Conservation (phyloP, 1,140 invertebrate genomes). For the Drosophila virilis region DNA sequence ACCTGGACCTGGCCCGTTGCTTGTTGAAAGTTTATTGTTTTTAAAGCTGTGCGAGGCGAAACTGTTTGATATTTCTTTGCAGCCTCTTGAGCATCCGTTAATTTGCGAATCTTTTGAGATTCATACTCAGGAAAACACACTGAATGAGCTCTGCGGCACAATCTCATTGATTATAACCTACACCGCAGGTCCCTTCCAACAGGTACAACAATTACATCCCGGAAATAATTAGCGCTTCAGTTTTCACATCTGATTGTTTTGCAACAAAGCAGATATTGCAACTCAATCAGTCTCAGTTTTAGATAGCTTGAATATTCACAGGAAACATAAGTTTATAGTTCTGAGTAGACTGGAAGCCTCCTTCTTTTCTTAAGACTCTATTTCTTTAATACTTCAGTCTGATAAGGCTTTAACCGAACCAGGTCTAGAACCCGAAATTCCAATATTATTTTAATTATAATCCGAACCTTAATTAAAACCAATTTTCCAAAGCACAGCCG, state of each 20-base stretch:
- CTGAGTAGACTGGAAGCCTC: too few species aligned
- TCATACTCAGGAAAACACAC: conserved; percentile 50
- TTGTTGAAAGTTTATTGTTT: conserved; percentile 80
- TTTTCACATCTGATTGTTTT: not conserved
- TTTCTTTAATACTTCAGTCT: too few species aligned
- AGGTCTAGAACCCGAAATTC: too few species aligned
- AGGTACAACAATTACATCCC: not conserved
- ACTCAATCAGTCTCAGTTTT: not conserved
- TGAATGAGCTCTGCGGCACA: not conserved
- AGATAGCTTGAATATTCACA: not conserved
- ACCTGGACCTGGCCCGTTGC: conserved; percentile 13
- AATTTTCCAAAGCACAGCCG: too few species aligned
- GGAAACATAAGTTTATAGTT: too few species aligned
- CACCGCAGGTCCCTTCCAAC: not conserved
- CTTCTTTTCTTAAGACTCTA: too few species aligned
- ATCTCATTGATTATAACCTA: not conserved
- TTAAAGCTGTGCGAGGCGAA: conserved; percentile 58
- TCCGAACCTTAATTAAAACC: too few species aligned
- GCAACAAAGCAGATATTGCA: not conserved
- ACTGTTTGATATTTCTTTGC: conserved; percentile 64
- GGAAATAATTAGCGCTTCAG: not conserved
- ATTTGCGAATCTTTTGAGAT: conserved; percentile 63
- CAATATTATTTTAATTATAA: too few species aligned
- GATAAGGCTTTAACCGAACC: too few species aligned
- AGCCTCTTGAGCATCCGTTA: conserved; percentile 63